Conservation (phyloP, 2,113 vertebrate genomes). For the Zingel zingel region DNA sequence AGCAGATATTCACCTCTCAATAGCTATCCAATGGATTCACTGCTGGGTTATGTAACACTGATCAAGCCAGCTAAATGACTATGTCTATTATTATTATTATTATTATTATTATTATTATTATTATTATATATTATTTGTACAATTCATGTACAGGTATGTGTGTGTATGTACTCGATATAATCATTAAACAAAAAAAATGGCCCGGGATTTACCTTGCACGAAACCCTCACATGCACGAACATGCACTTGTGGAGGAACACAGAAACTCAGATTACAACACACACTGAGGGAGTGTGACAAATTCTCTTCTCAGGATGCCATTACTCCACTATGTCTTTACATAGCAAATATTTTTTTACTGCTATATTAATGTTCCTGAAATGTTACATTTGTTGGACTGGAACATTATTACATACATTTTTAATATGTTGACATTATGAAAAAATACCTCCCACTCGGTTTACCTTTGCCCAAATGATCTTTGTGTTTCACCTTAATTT, state of each 20-base stretch:
- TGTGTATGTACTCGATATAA: too few relatives aligned
- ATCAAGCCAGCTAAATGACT: not conserved
- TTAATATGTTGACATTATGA: constrained; percentile 69
- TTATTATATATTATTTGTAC: not conserved
- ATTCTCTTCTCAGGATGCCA: too few relatives aligned
- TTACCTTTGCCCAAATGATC: constrained; percentile 55
- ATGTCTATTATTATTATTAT: not conserved
- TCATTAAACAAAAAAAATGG: too few relatives aligned
- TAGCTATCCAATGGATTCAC: not conserved
- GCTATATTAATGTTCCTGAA: constrained; percentile 18
- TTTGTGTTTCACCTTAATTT: constrained; percentile 41
- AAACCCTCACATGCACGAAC: too few relatives aligned
- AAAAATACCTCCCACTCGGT: constrained; percentile 20
- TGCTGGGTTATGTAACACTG: not conserved
- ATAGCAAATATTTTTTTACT: too few relatives aligned
- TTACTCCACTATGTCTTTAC: too few relatives aligned
- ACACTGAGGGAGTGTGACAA: too few relatives aligned
- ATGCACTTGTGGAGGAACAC: too few relatives aligned
- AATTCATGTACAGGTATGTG: not conserved
- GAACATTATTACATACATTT: constrained; percentile 64
- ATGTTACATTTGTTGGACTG: constrained; percentile 64
- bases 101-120: too few relatives aligned
- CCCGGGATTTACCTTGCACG: too few relatives aligned
- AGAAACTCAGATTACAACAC: too few relatives aligned
- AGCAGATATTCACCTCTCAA: not conserved